These are phyloP conservation scores for Serranus cabrilla DNA, from an alignment of 2,797 vertebrate species.

Conservation along the genomic window DNA sequence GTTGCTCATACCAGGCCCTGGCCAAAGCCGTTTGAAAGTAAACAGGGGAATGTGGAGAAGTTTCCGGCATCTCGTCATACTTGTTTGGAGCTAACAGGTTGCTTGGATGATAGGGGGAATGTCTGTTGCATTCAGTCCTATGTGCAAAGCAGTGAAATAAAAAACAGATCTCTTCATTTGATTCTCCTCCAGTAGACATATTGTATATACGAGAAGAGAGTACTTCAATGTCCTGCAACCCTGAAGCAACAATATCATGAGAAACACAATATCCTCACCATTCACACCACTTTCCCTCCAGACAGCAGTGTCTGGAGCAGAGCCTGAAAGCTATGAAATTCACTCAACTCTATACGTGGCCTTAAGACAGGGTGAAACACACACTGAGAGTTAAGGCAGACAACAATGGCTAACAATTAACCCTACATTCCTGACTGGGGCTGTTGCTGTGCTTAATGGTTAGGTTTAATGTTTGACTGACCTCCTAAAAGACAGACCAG, in stretches of 20 bases:
- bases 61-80: conserved; percentile 36
- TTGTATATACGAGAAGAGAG: not conserved
- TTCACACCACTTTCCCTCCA: conserved; percentile 41
- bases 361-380: conserved; percentile 64
- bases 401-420: conserved; percentile 84
- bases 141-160: conserved; percentile 1
- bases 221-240: conserved; percentile 30
- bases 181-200: not conserved
- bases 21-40: conserved; percentile 75
- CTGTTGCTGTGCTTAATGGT: conserved; percentile 75
- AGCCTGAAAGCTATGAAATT: conserved; percentile 56
- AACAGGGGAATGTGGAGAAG: conserved; percentile 61
- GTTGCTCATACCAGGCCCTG: conserved; percentile 63
- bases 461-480: conserved; percentile 84
- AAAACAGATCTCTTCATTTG: not conserved
- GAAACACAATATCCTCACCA: conserved; percentile 50
- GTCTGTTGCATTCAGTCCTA: not conserved
- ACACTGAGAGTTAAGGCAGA: conserved; percentile 55
- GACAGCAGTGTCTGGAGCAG: conserved; percentile 29
- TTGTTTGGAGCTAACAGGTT: conserved; percentile 20
- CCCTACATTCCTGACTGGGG: conserved; percentile 75
- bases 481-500: conserved; percentile 65
- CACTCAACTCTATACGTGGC: conserved; percentile 49
- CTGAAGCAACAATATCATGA: conserved; percentile 54
- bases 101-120: not conserved